A percentile compares a stretch with the other conserved stretches of the same genome.
Evolutionary conservation across 2,113 vertebrate species (phyloP).

Genomic region (Atlantisia rogersi): DNA sequence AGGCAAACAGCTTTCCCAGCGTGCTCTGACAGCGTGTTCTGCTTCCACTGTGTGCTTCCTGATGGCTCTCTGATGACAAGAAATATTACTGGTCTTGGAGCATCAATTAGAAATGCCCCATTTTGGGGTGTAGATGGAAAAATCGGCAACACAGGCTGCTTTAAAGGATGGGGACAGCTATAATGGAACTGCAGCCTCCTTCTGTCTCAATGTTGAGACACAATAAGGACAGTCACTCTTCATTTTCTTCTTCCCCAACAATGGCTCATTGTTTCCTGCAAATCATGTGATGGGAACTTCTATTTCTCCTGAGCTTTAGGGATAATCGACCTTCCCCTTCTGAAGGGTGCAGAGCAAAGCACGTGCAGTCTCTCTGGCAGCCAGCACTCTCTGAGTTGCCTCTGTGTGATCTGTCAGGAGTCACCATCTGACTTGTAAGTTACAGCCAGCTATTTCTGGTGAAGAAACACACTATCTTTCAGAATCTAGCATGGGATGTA

Average conservation of each 20-base stretch:
- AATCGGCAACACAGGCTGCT: neutral
- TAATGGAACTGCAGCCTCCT: neutral
- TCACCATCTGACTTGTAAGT: neutral
- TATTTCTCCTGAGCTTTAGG: neutral
- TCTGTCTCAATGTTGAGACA: fast-evolving
- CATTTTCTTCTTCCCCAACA: neutral
- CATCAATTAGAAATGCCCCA: neutral
- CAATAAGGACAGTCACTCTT: neutral
- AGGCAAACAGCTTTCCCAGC: neutral
- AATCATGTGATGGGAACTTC: neutral
- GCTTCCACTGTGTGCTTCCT: neutral
- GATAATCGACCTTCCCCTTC: neutral
- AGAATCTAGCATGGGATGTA: neutral
- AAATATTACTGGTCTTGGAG: neutral
- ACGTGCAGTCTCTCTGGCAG: neutral
- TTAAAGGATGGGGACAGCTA: neutral
- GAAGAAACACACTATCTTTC: neutral
- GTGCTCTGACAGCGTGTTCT: neutral
- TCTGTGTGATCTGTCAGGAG: neutral
- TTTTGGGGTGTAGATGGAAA: neutral
- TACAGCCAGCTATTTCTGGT: neutral
- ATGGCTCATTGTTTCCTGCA: neutral
- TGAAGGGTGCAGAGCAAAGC: neutral
- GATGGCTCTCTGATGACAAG: neutral
- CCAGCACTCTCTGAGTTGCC: neutral